These are phyloP conservation scores for Mormyrus iriodes DNA, from an alignment of 2,113 vertebrate species.

Conservation along the genomic window DNA sequence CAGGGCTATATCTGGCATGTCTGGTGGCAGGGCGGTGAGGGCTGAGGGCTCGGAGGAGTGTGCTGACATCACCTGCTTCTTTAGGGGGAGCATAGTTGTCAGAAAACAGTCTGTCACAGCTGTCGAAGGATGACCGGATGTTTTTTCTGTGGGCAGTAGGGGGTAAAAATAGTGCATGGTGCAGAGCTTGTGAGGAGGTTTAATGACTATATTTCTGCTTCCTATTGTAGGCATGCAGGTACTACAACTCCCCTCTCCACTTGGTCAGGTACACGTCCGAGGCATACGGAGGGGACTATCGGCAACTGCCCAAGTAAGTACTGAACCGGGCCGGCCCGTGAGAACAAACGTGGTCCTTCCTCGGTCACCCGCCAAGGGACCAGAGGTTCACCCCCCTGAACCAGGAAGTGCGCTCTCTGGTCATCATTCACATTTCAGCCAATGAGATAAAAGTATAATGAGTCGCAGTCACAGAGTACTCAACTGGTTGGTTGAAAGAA, in stretches of 20 bases:
- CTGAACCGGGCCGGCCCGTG: neutral
- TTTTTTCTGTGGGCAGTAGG: neutral
- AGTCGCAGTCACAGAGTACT: too few relatives aligned
- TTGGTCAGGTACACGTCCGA: constrained; percentile 89
- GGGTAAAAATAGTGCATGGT: neutral
- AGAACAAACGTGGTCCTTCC: neutral
- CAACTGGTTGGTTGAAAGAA: neutral
- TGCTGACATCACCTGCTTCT: neutral
- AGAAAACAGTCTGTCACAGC: neutral
- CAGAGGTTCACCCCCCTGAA: neutral
- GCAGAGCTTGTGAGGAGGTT: neutral
- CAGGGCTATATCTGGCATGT: neutral
- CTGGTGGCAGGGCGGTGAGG: neutral
- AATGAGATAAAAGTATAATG: neutral
- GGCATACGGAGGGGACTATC: constrained; percentile 85
- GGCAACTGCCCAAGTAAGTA: constrained; percentile 82
- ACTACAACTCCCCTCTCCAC: constrained; percentile 87
- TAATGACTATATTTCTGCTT: neutral
- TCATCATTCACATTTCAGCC: neutral
- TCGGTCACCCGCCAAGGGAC: neutral
- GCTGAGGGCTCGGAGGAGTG: neutral
- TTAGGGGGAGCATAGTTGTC: neutral
- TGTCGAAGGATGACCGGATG: neutral
- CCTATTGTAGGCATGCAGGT: constrained; percentile 81
- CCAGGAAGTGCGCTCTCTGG: neutral